Base-by-base conservation (phyloP, 2,888 invertebrate genomes). In the Phyllotreta striolata region DNA sequence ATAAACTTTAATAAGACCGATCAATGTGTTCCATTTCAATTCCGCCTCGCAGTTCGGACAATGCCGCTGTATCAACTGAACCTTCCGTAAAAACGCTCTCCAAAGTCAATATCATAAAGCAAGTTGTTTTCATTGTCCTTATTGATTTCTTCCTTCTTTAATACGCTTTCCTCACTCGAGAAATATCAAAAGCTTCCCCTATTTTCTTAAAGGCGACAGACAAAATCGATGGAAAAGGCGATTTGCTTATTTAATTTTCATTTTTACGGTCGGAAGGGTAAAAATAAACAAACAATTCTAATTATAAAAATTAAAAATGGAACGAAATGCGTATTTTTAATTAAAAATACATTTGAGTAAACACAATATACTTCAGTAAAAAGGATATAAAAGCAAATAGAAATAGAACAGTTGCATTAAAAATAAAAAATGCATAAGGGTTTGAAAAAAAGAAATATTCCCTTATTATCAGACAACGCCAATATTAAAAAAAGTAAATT, bases 81-180 rank as follows among this genome's bases (percentile, higher is more conserved):
- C 51, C 61, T 61, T 47, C 41, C 46, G 39, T 46, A 10, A 61
- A 64, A 66, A 63, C 63, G 46, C 61, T 58, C 63, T 64, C 62
- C 61, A 64, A 66, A 70, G 67, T 69, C 66, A 69, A 72, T 70
- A 67, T 67, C 69, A 68, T 69, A 70, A 70, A 66, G 61, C 55
- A 63, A 67, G 59, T 67, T 71, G 69, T 70, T 71, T 70, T 71
- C 67, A 63, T 70, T 69, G 62, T 62, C 63, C 66, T 64, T 67
- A 71, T 71, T 64, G 70, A 70, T 68, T 69, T 64, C 66, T 10
- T 59, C 12, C 52, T 13, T 54, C 65, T 62, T 52, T 61, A 65
- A 65, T 65, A 67, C 60, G 66, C 65, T 64, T 58, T 63, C 55
- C 64, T 49, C 63, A 60, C 68, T 66, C 55, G 63, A 64, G 59